Evolutionary conservation across 92 coral and sea anemone species (phyloP), one percentile per base, ranked within the genome.

Genomic region (Epizoanthus ramosus): DNA sequence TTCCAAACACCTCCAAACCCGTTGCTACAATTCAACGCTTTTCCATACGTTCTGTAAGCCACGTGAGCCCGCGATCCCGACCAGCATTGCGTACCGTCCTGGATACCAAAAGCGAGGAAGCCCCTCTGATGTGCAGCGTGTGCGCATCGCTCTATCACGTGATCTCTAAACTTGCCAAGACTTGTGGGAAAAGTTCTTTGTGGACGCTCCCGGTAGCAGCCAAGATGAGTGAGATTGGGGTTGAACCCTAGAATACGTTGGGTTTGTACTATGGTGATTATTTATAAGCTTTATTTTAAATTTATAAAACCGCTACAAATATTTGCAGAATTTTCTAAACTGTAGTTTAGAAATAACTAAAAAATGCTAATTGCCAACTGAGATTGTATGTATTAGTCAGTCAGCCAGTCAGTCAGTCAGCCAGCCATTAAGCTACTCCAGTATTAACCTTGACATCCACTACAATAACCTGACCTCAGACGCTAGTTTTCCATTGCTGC

Each of bases 1-100:
- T 5, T 33, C 81, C 81, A 33, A 16, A 35, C 10, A 12, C 57
- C 54, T 9, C 56, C 81, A 2, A 54, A 75, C 52, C 14, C 28
- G 5, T 37, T 12, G 45, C 68, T 58, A 41, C 81, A 75, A 47
- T 47, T 47, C 14, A 10, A 47, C 14, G 54, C 54, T 47, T 37
- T 35, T 4, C 69, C 53, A 18, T 39, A 18, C 28, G 19, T 37
- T n/a, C 3, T 59, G 69, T 75, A 75, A 0, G 39, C 37, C 22
- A 75, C 1, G 25, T 75, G 54, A 35, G 81, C 81, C 81, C 13
- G 67, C 28, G 37, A 67, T n/a, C 81, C 81, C 21, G 81, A 59
- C 81, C 81, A 75, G 47, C 81, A 75, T 25, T 75, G 81, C 22
- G 69, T 75, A 23, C 23, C 21, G 17, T 15, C 43, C 22, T 37